These are phyloP conservation scores for Onychomys torridus DNA, from an alignment of 2,797 vertebrate genomes.

Conservation along the genomic window DNA sequence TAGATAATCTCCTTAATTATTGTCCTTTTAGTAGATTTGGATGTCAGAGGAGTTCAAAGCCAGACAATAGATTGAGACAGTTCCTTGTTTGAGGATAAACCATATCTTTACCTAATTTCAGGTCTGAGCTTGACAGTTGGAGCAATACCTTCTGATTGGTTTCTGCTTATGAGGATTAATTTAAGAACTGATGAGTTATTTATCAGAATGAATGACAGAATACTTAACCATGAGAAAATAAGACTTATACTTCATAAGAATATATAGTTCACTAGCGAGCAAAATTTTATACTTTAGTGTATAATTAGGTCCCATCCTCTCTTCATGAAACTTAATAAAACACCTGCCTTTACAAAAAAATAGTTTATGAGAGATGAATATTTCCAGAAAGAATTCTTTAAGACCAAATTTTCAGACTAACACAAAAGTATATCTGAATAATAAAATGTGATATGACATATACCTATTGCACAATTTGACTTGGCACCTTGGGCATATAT, in stretches of 20 bases:
- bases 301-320: constrained; percentile 91
- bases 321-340: constrained; percentile 96
- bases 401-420: constrained; percentile 74
- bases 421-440: constrained; percentile 55
- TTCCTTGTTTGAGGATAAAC: constrained; percentile 82
- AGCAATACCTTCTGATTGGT: not conserved
- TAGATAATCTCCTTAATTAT: constrained; percentile 93
- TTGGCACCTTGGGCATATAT: constrained; percentile 78
- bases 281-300: constrained; percentile 93
- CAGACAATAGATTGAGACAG: constrained; percentile 95
- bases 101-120: not conserved
- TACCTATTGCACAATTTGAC: constrained; percentile 70
- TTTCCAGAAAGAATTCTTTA: constrained; percentile 86
- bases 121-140: not conserved
- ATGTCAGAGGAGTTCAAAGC: constrained; percentile 95
- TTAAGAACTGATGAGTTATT: not conserved
- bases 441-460: constrained; percentile 77
- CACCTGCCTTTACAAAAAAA: constrained; percentile 91
- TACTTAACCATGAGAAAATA: constrained; percentile 89
- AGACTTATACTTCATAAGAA: constrained; percentile 93
- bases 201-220: not conserved
- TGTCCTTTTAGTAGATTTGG: constrained; percentile 92
- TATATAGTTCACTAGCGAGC: constrained; percentile 95
- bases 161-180: not conserved
- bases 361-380: constrained; percentile 92